phyloP scores from a whole-genome alignment of 2,888 invertebrate genomes.

The Maniola hyperantus region DNA sequence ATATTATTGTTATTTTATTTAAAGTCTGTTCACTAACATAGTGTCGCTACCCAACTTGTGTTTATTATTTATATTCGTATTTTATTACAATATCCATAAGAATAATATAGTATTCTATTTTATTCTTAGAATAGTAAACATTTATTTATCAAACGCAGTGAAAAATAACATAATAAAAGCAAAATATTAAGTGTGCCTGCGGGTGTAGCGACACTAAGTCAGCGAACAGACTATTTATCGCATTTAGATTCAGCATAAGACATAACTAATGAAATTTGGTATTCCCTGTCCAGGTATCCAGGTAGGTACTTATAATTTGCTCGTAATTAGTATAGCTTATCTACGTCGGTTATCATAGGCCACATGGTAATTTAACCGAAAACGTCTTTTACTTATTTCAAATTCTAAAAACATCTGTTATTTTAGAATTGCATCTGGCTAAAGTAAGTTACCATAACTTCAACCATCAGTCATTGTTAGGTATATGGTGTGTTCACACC shows the following conservation, averaged over 20 bases:
- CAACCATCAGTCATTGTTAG: not conserved
- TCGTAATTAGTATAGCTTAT: not conserved
- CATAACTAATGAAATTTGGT: not conserved
- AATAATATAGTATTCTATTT: too few species aligned
- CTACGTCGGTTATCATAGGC: constrained; percentile 11
- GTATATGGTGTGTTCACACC: constrained; percentile 17
- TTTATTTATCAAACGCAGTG: too few species aligned
- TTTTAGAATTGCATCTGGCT: not conserved
- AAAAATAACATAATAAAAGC: too few species aligned
- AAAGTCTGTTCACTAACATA: too few species aligned
- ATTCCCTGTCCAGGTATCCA: not conserved
- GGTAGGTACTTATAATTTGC: not conserved
- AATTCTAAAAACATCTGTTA: not conserved
- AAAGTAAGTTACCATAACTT: not conserved
- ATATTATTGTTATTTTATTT: too few species aligned
- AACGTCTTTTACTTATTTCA: not conserved
- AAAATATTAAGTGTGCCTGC: too few species aligned
- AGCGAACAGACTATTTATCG: too few species aligned
- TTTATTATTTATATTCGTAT: too few species aligned
- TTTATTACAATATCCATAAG: too few species aligned
- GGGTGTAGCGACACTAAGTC: too few species aligned
- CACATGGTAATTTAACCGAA: constrained; percentile 19
- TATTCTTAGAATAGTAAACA: too few species aligned
- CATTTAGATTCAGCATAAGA: not conserved
- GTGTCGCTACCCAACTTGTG: too few species aligned